phyloP scores from a whole-genome alignment of 2,113 vertebrate species.

The Fregetta grallaria region DNA sequence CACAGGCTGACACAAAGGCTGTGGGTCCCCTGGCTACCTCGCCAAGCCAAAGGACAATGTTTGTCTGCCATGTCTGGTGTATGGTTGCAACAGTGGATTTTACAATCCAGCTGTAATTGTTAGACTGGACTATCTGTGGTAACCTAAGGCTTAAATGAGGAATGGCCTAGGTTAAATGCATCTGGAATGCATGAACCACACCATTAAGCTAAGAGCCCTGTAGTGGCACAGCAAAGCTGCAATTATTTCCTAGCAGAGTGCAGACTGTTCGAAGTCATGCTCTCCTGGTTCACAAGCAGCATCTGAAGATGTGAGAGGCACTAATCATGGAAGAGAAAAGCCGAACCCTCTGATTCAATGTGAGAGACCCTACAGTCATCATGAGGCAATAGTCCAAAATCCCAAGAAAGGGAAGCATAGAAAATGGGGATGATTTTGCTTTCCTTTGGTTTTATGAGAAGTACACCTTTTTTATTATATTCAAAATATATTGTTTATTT shows the following conservation, averaged over 20 bases:
- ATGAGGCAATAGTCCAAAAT: neutral
- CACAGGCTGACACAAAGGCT: neutral
- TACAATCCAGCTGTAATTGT: neutral
- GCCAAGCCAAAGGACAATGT: neutral
- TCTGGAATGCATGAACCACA: neutral
- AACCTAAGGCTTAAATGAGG: neutral
- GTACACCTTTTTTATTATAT: neutral
- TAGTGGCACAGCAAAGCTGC: neutral
- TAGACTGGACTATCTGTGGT: neutral
- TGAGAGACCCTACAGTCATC: neutral
- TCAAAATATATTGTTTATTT: neutral
- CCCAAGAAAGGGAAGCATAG: neutral
- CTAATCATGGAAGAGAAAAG: neutral
- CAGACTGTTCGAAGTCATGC: neutral
- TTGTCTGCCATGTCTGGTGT: neutral
- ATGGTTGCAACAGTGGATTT: neutral
- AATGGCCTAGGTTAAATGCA: neutral
- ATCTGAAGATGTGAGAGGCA: neutral
- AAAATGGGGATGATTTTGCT: neutral
- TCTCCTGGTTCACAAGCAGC: neutral
- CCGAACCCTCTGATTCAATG: neutral
- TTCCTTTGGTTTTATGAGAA: neutral
- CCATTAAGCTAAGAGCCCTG: neutral
- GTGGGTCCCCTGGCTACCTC: neutral
- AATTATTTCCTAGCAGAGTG: neutral